phyloP scores from a whole-genome alignment of 2,797 vertebrate genomes.

The Tapera naevia region DNA sequence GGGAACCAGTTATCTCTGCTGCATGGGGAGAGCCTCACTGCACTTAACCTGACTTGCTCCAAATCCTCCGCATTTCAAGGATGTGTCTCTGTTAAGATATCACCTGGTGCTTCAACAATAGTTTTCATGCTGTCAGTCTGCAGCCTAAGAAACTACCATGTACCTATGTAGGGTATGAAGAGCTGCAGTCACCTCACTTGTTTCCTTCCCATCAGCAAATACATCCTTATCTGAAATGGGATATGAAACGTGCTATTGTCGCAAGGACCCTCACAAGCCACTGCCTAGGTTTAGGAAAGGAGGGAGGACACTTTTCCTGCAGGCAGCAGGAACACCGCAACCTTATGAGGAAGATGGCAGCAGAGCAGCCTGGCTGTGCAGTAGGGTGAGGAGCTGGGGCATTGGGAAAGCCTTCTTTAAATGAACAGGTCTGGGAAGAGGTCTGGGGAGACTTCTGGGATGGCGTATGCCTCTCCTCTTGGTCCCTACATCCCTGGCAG shows the following conservation, averaged over 20 bases:
- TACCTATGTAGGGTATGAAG: not conserved
- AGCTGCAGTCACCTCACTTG: not conserved
- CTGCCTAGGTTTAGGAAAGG: rapidly evolving
- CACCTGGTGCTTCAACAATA: not conserved
- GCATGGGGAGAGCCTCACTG: not conserved
- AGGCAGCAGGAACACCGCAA: not conserved
- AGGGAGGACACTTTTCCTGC: not conserved
- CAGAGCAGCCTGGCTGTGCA: not conserved
- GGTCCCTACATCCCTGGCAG: not conserved
- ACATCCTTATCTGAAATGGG: rapidly evolving
- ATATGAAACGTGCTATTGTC: not conserved
- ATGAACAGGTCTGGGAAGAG: not conserved
- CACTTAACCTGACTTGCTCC: not conserved
- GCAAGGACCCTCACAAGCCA: not conserved
- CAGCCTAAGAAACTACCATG: not conserved
- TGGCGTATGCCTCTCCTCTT: rapidly evolving
- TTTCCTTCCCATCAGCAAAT: not conserved
- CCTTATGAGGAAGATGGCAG: not conserved
- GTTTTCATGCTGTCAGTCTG: not conserved
- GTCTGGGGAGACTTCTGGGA: not conserved
- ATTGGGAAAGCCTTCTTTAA: not conserved
- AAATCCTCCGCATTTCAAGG: not conserved
- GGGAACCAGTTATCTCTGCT: not conserved
- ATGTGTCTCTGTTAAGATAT: not conserved
- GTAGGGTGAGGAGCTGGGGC: not conserved